These are phyloP conservation scores for Aegithalos caudatus DNA, from an alignment of 2,113 vertebrate species.

Conservation along the genomic window DNA sequence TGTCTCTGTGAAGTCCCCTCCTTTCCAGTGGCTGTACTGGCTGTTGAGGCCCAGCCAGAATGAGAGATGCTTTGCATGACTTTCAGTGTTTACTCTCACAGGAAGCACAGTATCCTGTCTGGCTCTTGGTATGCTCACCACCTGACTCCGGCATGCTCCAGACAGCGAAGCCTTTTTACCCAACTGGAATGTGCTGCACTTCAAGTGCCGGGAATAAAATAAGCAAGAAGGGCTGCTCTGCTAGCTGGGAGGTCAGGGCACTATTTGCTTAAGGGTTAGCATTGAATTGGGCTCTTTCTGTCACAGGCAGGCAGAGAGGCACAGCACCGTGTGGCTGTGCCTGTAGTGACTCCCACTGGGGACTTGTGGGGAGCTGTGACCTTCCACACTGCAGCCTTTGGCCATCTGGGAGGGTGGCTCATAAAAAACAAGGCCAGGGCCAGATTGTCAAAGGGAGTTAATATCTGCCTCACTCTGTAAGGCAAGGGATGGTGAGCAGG, in stretches of 20 bases:
- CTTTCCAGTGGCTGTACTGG: not conserved
- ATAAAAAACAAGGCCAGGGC: not conserved
- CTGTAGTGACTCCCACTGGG: fast-evolving
- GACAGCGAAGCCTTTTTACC: conserved; percentile 70
- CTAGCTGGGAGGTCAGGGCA: not conserved
- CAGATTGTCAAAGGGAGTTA: not conserved
- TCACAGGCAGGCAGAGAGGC: not conserved
- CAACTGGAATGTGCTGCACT: conserved; percentile 42
- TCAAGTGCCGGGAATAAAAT: conserved; percentile 30
- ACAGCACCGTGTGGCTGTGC: fast-evolving
- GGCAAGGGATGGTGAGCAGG: not conserved
- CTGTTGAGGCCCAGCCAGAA: conserved; percentile 7
- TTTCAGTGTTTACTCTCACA: conserved; percentile 69
- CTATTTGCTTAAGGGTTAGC: not conserved
- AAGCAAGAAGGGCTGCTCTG: conserved; percentile 28
- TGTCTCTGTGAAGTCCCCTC: conserved; percentile 26
- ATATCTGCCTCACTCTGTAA: not conserved
- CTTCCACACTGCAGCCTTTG: not conserved
- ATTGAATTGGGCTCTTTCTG: not conserved
- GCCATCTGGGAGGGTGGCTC: not conserved
- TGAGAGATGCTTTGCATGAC: conserved; percentile 52
- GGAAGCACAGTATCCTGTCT: conserved; percentile 85
- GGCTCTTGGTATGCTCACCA: conserved; percentile 68
- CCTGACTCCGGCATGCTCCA: conserved; percentile 71
- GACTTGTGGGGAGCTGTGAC: not conserved